phyloP scores from a whole-genome alignment of 2,113 vertebrate genomes.

The Acanthochromis polyacanthus region DNA sequence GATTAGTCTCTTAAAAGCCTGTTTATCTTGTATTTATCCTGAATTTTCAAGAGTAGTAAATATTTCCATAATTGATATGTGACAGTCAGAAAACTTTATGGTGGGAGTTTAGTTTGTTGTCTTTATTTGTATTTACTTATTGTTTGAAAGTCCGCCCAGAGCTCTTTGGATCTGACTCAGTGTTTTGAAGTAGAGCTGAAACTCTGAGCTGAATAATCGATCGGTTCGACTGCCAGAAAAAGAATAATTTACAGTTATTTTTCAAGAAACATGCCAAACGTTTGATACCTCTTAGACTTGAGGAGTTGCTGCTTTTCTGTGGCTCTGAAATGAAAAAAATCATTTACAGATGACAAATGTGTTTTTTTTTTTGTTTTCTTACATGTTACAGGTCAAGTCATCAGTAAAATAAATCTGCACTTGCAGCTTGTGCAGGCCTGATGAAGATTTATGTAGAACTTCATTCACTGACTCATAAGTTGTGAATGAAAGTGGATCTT shows the following conservation, averaged over 20 bases:
- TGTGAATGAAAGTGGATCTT: conserved; percentile 6
- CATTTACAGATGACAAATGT: too few species aligned
- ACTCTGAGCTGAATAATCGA: neutral
- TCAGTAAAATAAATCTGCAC: neutral
- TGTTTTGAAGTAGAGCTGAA: conserved; percentile 4
- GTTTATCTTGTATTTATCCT: too few species aligned
- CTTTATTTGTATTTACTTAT: too few species aligned
- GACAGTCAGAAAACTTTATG: too few species aligned
- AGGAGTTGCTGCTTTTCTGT: neutral
- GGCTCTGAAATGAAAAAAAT: too few species aligned
- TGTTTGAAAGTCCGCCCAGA: too few species aligned
- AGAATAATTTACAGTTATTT: neutral
- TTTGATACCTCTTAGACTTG: neutral
- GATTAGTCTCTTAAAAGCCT: too few species aligned
- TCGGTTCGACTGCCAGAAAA: neutral
- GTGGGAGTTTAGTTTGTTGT: too few species aligned
- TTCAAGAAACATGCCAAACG: neutral
- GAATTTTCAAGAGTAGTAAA: too few species aligned
- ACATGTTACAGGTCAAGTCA: neutral
- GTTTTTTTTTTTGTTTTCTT: neutral
- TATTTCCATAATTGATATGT: too few species aligned
- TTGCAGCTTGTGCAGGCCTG: too few species aligned
- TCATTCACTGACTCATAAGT: neutral
- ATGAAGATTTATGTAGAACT: neutral
- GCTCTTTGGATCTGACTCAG: neutral